Conservation (phyloP, 2,888 invertebrate genomes). For the Chrysodeixis includens region DNA sequence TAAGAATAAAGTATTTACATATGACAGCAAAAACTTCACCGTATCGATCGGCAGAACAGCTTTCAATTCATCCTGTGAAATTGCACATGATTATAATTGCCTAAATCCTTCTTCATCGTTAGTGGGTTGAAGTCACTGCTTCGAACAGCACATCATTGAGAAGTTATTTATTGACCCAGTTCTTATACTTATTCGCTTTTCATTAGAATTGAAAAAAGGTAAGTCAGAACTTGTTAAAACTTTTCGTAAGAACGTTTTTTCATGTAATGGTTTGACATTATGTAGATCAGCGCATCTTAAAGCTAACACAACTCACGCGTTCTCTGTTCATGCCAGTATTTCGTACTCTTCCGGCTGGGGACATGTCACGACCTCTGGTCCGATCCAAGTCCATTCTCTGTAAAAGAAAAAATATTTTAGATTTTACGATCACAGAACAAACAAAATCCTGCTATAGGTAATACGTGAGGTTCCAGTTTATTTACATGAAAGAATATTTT, state of each 20-base stretch:
- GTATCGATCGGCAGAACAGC: constrained; percentile 17
- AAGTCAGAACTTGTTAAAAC: not conserved
- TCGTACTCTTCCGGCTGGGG: constrained; percentile 93
- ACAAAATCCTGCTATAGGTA: too few relatives aligned
- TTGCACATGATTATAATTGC: not conserved
- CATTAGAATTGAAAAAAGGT: not conserved
- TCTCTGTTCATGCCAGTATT: constrained; percentile 91
- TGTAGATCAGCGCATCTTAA: constrained; percentile 1
- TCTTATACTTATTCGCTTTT: not conserved
- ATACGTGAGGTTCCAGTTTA: too few relatives aligned
- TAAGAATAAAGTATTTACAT: not conserved
- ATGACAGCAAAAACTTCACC: not conserved
- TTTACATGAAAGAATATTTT: too few relatives aligned
- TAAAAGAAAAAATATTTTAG: constrained; percentile 19
- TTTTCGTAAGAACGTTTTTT: not conserved
- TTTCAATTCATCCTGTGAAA: constrained; percentile 6
- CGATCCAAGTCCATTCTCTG: constrained; percentile 90
- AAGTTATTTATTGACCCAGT: not conserved
- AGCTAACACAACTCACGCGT: constrained; percentile 70
- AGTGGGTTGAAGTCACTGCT: not conserved
- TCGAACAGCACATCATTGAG: not conserved
- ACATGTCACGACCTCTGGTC: constrained; percentile 95
- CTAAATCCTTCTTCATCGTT: not conserved
- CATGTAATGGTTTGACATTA: not conserved
- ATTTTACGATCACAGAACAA: not conserved